phyloP scores from a whole-genome alignment of 2,888 invertebrate species.

The Synanthedon myopaeformis region DNA sequence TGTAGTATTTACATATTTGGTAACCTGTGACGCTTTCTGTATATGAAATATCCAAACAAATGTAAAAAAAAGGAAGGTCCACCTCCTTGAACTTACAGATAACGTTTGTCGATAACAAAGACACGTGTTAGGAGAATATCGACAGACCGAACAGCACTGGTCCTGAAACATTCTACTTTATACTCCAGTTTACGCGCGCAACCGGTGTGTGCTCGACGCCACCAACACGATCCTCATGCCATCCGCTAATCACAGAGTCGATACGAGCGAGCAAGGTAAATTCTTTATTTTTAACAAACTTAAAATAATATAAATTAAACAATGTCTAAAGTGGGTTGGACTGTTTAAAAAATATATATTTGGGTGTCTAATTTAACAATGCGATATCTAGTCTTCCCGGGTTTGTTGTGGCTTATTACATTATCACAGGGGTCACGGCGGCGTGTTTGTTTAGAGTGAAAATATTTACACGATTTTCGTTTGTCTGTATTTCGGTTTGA shows the following conservation, averaged over 20 bases:
- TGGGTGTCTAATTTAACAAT: neutral
- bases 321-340: too few relatives aligned
- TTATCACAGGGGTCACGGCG: neutral
- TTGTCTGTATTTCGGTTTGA: too few relatives aligned
- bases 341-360: too few relatives aligned
- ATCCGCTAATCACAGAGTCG: slow-evolving; percentile 16
- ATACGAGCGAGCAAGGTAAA: slow-evolving; percentile 38
- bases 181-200: slow-evolving; percentile 41
- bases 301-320: too few relatives aligned
- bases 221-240: slow-evolving; percentile 23
- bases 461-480: neutral
- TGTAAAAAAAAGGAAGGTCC: too few relatives aligned
- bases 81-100: slow-evolving; percentile 8
- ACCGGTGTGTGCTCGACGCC: slow-evolving; percentile 33
- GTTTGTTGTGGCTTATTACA: neutral
- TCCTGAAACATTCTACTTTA: slow-evolving; percentile 23
- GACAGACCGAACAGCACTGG: slow-evolving; percentile 17
- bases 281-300: slow-evolving; percentile 4
- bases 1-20: too few relatives aligned
- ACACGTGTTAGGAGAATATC: slow-evolving; percentile 11
- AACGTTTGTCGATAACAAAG: slow-evolving; percentile 23
- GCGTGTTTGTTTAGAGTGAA: neutral
- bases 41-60: too few relatives aligned
- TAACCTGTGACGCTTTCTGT: too few relatives aligned
- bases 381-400: neutral